A percentile compares a stretch with the other conserved stretches of the same genome.
Evolutionary conservation across 2,888 invertebrate species (phyloP).

Genomic region (Oscheius sp.): DNA sequence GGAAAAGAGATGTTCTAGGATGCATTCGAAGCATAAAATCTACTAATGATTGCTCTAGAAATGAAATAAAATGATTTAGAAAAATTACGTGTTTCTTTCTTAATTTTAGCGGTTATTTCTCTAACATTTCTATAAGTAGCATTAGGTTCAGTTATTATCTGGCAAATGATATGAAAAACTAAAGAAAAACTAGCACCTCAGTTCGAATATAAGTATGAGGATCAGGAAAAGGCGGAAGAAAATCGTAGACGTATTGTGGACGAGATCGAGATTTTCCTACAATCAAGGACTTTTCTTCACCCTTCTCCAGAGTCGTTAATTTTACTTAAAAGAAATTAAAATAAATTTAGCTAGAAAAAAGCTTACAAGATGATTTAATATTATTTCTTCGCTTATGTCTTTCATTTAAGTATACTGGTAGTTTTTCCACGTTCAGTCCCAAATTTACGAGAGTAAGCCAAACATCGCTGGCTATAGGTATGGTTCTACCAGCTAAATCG

Average conservation of each 20-base stretch:
- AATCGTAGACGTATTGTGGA: conserved; percentile 86
- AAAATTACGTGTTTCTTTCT: conserved; percentile 31
- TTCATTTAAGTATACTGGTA: conserved; percentile 41
- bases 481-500: conserved; percentile 53
- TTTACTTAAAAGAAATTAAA: conserved; percentile 79
- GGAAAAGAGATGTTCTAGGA: conserved; percentile 23
- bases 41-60: conserved; percentile 19
- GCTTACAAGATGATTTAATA: conserved; percentile 47
- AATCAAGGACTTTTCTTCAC: too few relatives aligned
- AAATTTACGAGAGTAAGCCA: conserved; percentile 50
- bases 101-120: conserved; percentile 48
- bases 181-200: conserved; percentile 79
- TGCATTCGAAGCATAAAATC: conserved; percentile 32
- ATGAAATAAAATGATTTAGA: too few relatives aligned
- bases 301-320: too few relatives aligned
- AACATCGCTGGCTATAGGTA: conserved; percentile 49
- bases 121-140: conserved; percentile 58
- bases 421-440: conserved; percentile 44
- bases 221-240: conserved; percentile 91
- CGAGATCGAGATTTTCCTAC: conserved; percentile 87
- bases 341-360: too few relatives aligned
- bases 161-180: conserved; percentile 16
- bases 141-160: conserved; percentile 62
- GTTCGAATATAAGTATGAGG: conserved; percentile 96
- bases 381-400: conserved; percentile 21